Evolutionary conservation across 2,888 invertebrate species (phyloP).

Genomic region (Entomobrya multifasciata): DNA sequence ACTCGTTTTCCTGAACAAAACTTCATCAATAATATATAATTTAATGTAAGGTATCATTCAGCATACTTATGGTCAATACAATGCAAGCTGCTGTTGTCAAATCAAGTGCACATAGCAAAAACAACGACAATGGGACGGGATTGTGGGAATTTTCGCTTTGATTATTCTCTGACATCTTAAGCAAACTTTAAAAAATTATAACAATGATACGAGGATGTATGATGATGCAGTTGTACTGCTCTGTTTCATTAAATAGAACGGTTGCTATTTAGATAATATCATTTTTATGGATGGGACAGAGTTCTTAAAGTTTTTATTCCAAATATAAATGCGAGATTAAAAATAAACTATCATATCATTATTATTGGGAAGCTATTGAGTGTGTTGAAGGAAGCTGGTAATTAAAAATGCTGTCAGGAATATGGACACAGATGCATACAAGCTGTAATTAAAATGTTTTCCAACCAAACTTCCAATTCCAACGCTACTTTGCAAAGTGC

Average conservation of each 20-base stretch:
- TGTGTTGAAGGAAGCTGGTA: constrained; percentile 25
- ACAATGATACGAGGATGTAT: too few species aligned
- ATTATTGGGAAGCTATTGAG: too few species aligned
- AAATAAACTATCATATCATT: too few species aligned
- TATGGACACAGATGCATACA: not conserved
- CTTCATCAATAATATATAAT: not conserved
- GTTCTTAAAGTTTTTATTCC: too few species aligned
- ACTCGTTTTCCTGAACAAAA: constrained; percentile 46
- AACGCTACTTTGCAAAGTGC: not conserved
- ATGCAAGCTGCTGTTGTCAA: not conserved
- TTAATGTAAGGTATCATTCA: not conserved
- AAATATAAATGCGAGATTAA: too few species aligned
- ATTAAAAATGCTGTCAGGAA: not conserved
- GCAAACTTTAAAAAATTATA: not conserved
- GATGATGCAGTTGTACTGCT: constrained; percentile 18
- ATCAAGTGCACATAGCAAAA: not conserved
- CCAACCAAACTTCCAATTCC: too few species aligned
- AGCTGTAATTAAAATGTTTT: too few species aligned
- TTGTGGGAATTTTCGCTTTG: constrained; percentile 40
- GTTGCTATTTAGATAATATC: not conserved
- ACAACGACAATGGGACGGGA: not conserved
- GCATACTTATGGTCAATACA: too few species aligned
- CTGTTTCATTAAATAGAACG: constrained; percentile 59
- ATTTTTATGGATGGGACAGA: too few species aligned
- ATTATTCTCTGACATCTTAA: constrained; percentile 41